phyloP scores from a whole-genome alignment of 2,797 vertebrate genomes.

The Xenopus petersii region DNA sequence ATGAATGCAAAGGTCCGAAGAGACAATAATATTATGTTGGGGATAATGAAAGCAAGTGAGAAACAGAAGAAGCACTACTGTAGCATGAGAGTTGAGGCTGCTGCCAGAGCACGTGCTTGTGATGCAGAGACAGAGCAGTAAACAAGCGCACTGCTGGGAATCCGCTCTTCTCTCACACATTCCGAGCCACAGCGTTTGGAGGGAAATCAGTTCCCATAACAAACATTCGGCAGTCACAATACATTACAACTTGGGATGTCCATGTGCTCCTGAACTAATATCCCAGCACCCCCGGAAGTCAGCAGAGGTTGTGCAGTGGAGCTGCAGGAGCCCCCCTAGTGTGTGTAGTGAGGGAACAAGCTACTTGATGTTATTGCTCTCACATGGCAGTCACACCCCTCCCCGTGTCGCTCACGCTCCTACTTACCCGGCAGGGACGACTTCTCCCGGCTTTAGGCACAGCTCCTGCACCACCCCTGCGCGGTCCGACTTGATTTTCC shows the following conservation, averaged over 20 bases:
- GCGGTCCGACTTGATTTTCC: conserved; percentile 84
- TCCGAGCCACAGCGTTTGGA: not conserved
- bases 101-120: too few species aligned
- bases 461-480: conserved; percentile 89
- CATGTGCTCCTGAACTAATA: too few species aligned
- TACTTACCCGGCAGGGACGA: conserved; percentile 85
- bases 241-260: too few species aligned
- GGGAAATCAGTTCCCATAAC: not conserved
- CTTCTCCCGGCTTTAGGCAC: conserved; percentile 83
- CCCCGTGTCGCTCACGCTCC: not conserved
- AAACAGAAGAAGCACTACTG: too few species aligned
- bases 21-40: too few species aligned
- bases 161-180: not conserved
- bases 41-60: too few species aligned
- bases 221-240: not conserved
- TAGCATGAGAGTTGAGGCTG: too few species aligned
- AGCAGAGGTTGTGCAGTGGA: too few species aligned
- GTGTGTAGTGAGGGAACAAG: too few species aligned
- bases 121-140: not conserved
- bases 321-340: too few species aligned
- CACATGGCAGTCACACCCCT: not conserved
- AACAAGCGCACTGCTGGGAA: conserved; percentile 20
- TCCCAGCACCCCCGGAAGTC: too few species aligned
- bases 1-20: too few species aligned
- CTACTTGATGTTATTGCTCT: not conserved